Evolutionary conservation across 2,888 invertebrate species (phyloP).

Genomic region (Beris morrisii): DNA sequence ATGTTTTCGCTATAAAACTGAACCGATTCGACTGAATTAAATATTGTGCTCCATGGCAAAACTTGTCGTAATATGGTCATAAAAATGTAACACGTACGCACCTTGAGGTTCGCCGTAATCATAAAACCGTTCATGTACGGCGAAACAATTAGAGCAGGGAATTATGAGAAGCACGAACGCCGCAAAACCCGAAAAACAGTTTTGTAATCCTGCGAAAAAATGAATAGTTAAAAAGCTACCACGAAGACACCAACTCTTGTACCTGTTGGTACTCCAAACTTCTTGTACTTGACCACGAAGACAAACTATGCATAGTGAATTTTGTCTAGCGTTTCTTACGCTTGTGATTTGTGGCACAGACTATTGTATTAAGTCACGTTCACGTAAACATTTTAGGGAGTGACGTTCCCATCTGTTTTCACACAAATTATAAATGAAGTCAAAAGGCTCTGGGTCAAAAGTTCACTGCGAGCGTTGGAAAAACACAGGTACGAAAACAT

Average conservation of each 20-base stretch:
- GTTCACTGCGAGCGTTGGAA: too few relatives aligned
- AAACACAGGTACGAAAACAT: too few relatives aligned
- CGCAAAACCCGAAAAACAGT: background rate
- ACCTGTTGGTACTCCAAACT: too few relatives aligned
- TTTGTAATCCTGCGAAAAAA: slow-evolving; percentile 13
- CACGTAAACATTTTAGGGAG: too few relatives aligned
- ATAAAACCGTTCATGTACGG: slow-evolving; percentile 26
- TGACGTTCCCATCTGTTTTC: too few relatives aligned
- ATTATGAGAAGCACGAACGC: background rate
- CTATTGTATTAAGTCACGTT: too few relatives aligned
- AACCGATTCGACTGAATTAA: slow-evolving; percentile 20
- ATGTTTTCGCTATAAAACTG: slow-evolving; percentile 26
- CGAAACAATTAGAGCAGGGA: slow-evolving; percentile 16
- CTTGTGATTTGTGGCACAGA: background rate
- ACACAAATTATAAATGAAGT: too few relatives aligned
- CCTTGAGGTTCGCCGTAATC: slow-evolving; percentile 17
- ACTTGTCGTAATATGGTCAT: too few relatives aligned
- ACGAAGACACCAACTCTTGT: background rate
- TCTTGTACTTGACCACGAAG: too few relatives aligned
- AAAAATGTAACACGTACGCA: slow-evolving; percentile 24
- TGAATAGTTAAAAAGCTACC: slow-evolving; percentile 18
- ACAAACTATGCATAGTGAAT: too few relatives aligned
- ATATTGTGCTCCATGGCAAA: background rate
- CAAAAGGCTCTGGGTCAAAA: too few relatives aligned
- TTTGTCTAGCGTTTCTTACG: too few relatives aligned